Evolutionary conservation across 2,797 vertebrate species (phyloP).

Genomic region (Schizothorax lantsangensis): DNA sequence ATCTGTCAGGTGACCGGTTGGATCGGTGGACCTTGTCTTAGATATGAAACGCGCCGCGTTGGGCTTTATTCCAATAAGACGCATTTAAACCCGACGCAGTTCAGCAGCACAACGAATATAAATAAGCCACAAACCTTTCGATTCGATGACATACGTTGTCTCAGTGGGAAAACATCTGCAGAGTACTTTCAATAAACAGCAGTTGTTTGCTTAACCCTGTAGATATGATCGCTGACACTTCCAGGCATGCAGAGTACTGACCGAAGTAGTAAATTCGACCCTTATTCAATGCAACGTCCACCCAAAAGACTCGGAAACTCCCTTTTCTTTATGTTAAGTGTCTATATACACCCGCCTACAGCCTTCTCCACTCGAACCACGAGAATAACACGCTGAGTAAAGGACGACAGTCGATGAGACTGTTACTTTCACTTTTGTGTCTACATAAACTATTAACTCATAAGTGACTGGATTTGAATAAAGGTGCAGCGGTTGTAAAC

Average conservation of each 20-base stretch:
- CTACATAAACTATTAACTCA: constrained; percentile 13
- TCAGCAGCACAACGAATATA: not conserved
- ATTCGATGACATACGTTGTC: not conserved
- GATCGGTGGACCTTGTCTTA: not conserved
- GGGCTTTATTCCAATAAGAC: not conserved
- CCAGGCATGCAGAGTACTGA: constrained; percentile 14
- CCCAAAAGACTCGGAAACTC: constrained; percentile 30
- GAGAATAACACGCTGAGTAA: not conserved
- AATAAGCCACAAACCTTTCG: constrained; percentile 41
- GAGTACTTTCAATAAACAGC: not conserved
- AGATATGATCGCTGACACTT: constrained; percentile 1
- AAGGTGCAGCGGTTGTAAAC: too few species aligned
- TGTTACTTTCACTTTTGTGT: constrained; percentile 41
- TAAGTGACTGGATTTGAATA: constrained; percentile 8
- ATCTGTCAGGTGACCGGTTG: not conserved
- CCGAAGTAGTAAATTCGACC: not conserved
- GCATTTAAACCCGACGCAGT: not conserved
- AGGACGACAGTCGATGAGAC: not conserved
- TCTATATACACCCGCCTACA: constrained; percentile 9
- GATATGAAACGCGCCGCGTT: not conserved
- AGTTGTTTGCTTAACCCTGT: not conserved
- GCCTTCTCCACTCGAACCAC: not conserved
- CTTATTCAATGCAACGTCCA: constrained; percentile 37
- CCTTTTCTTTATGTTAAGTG: constrained; percentile 30
- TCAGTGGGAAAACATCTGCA: constrained; percentile 4